Evolutionary conservation across 1,140 invertebrate species (phyloP).

Genomic region (Eumeta japonica): DNA sequence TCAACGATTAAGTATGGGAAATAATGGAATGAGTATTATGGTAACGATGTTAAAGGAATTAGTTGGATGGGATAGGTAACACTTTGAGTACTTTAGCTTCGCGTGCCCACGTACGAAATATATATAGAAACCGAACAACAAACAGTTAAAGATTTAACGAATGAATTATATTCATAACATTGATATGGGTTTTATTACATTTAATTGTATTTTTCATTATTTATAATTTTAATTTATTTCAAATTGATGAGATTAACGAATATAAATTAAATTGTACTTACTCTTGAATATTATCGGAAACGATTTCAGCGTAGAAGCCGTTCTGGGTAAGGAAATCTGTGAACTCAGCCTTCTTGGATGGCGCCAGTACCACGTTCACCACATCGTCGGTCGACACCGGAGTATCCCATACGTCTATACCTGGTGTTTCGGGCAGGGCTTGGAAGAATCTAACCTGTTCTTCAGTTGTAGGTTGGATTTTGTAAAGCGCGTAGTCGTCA

Average conservation of each 20-base stretch:
- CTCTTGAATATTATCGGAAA: conserved; percentile 36
- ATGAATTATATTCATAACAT: conserved; percentile 1
- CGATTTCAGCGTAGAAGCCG: conserved; percentile 24
- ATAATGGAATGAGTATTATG: no score
- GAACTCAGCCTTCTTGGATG: conserved; percentile 24
- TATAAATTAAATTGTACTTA: conserved; percentile 21
- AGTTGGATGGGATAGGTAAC: no score
- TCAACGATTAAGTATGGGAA: no score
- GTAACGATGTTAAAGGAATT: no score
- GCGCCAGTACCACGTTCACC: conserved; percentile 30
- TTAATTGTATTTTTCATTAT: not conserved
- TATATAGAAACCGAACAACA: no score
- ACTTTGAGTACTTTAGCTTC: no score
- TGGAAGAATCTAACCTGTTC: no score
- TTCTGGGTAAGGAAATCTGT: conserved; percentile 21
- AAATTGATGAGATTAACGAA: conserved; percentile 1
- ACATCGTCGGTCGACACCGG: conserved; percentile 18
- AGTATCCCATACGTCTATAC: conserved; percentile 38
- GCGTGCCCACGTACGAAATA: no score
- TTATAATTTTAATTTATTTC: not conserved
- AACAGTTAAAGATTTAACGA: conserved; percentile 1
- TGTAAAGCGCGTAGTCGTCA: conserved; percentile 12
- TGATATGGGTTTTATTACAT: not conserved
- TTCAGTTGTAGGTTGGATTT: conserved; percentile 8
- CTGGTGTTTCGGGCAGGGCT: no score